Conservation (phyloP, 1,140 invertebrate species). For the Chymomyza costata region DNA sequence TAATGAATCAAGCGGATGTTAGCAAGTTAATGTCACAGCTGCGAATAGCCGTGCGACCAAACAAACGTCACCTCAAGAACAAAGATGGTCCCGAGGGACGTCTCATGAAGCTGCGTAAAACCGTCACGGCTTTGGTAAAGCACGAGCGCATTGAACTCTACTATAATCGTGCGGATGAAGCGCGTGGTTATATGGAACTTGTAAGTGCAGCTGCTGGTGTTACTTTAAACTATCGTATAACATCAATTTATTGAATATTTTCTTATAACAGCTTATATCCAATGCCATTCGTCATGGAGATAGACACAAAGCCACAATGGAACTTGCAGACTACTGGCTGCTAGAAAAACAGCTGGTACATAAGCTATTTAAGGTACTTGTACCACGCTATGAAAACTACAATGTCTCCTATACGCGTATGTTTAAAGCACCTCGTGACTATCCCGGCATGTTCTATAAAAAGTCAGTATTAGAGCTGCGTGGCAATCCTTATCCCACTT, state of each 20-base stretch:
- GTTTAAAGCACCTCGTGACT: constrained; percentile 81
- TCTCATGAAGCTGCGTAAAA: constrained; percentile 85
- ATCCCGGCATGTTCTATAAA: constrained; percentile 77
- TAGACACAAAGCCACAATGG: constrained; percentile 89
- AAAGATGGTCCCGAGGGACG: constrained; percentile 85
- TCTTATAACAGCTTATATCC: constrained; percentile 87
- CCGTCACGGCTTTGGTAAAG: constrained; percentile 89
- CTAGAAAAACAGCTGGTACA: constrained; percentile 92
- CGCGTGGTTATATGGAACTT: constrained; percentile 91
- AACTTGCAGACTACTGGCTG: constrained; percentile 91
- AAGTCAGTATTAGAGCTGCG: constrained; percentile 86
- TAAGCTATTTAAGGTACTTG: constrained; percentile 95
- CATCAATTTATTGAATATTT: constrained; percentile 55
- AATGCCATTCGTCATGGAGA: constrained; percentile 92
- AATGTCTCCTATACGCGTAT: constrained; percentile 84
- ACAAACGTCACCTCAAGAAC: constrained; percentile 80
- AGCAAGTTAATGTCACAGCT: constrained; percentile 85
- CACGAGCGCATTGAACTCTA: constrained; percentile 92
- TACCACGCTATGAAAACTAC: constrained; percentile 86
- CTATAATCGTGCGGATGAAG: constrained; percentile 86
- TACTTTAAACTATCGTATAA: background rate
- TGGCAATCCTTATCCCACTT: constrained; percentile 83
- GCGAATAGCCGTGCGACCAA: constrained; percentile 79
- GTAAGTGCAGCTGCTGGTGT: constrained; percentile 76
- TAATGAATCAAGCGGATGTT: constrained; percentile 87